Conservation (phyloP, 2,113 vertebrate species). For the Phylloscopus trochilus region DNA sequence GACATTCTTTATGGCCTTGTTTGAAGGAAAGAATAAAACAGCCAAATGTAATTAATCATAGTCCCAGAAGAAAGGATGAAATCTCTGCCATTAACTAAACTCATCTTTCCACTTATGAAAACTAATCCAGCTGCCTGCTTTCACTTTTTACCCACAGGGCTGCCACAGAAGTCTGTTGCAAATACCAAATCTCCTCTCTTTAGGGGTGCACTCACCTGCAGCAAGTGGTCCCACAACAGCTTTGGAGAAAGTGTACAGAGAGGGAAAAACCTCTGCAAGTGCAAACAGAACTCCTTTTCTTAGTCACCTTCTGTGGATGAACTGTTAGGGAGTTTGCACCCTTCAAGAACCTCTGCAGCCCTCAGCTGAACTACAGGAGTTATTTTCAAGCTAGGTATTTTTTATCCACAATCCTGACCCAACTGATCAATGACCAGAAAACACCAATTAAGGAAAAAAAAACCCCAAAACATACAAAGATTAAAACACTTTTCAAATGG, state of each 20-base stretch:
- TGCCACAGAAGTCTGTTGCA: not conserved
- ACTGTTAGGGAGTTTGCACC: not conserved
- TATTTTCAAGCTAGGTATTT: not conserved
- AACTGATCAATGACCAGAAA: not conserved
- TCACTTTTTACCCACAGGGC: not conserved
- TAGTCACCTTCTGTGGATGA: not conserved
- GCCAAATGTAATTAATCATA: slow-evolving; percentile 42
- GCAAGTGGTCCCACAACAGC: not conserved
- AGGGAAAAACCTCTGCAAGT: not conserved
- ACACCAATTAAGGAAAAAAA: not conserved
- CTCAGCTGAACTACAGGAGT: not conserved
- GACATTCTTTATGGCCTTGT: not conserved
- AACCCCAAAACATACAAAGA: not conserved
- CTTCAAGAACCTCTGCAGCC: not conserved
- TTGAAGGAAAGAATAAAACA: slow-evolving; percentile 30
- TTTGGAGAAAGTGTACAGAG: not conserved
- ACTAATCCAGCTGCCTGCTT: not conserved
- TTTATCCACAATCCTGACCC: not conserved
- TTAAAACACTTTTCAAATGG: not conserved
- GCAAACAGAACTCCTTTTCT: not conserved
- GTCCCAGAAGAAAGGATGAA: slow-evolving; percentile 28
- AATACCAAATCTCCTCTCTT: not conserved
- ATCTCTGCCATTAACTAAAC: slow-evolving; percentile 5
- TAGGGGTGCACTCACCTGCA: not conserved
- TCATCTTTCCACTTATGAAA: slow-evolving; percentile 29